These are phyloP conservation scores for Diadegma fenestrale DNA, from an alignment of 2,888 invertebrate genomes.

Conservation along the genomic window DNA sequence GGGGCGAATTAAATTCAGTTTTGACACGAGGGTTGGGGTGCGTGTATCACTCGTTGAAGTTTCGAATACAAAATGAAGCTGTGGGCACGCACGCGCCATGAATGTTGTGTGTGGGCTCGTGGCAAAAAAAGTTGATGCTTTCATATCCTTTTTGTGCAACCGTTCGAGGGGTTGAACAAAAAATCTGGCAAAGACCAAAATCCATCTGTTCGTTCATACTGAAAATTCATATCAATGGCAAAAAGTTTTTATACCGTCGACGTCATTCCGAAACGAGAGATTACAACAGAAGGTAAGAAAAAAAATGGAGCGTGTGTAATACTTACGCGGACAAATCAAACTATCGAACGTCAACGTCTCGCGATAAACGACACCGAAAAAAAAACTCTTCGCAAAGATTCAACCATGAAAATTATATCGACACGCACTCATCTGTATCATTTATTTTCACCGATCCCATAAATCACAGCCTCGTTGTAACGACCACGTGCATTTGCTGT, in stretches of 20 bases:
- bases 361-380: neutral
- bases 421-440: neutral
- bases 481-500: neutral
- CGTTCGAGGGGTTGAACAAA: constrained; percentile 10
- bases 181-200: constrained; percentile 30
- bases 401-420: neutral
- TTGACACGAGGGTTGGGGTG: constrained; percentile 12
- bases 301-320: no score
- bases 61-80: constrained; percentile 19
- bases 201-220: constrained; percentile 36
- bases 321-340: neutral
- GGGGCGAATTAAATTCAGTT: constrained; percentile 34
- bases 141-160: constrained; percentile 32
- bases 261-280: neutral
- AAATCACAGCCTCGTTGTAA: neutral
- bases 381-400: neutral
- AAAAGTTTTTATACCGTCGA: neutral
- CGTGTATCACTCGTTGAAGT: constrained; percentile 16
- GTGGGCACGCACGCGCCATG: constrained; percentile 18
- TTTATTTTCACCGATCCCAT: neutral
- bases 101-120: constrained; percentile 16
- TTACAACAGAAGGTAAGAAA: neutral
- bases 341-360: neutral
- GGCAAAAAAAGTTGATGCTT: constrained; percentile 32
- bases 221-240: constrained; percentile 16